Conservation (phyloP, 2,888 invertebrate genomes). For the Pachydiplax longipennis region DNA sequence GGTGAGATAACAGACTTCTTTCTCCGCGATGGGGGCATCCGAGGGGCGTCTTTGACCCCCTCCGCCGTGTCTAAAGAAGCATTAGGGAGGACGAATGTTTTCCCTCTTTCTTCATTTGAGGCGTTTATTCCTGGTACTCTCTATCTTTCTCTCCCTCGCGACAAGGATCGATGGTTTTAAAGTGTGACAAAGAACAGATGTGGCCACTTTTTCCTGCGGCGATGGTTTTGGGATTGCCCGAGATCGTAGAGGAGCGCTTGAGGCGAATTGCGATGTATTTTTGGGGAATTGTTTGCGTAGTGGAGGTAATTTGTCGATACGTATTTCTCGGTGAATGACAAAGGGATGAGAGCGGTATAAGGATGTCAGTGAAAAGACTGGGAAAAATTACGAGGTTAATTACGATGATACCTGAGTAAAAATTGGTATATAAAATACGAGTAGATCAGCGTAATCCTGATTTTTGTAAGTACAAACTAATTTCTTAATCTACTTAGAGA, state of each 20-base stretch:
- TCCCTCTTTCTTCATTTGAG: slow-evolving; percentile 7
- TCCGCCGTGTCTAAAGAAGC: slow-evolving; percentile 21
- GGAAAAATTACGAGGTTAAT: too few species aligned
- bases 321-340: background rate
- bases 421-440: too few species aligned
- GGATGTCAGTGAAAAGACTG: too few species aligned
- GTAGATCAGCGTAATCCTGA: too few species aligned
- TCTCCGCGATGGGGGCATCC: slow-evolving; percentile 2
- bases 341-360: too few species aligned
- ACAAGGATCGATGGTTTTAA: slow-evolving; percentile 37
- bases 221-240: background rate
- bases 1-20: slow-evolving; percentile 29
- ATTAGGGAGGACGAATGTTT: slow-evolving; percentile 39
- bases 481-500: too few species aligned
- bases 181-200: slow-evolving; percentile 33
- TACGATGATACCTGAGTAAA: too few species aligned
- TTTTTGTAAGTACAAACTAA: too few species aligned
- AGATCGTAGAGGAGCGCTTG: background rate
- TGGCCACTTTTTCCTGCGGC: background rate
- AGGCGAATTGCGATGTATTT: background rate
- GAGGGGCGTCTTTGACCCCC: slow-evolving; percentile 19
- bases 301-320: background rate
- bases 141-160: background rate
- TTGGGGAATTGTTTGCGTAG: background rate
- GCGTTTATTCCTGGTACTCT: slow-evolving; percentile 23